Conservation (phyloP, 1,140 invertebrate genomes). For the Teleogryllus occipitalis region DNA sequence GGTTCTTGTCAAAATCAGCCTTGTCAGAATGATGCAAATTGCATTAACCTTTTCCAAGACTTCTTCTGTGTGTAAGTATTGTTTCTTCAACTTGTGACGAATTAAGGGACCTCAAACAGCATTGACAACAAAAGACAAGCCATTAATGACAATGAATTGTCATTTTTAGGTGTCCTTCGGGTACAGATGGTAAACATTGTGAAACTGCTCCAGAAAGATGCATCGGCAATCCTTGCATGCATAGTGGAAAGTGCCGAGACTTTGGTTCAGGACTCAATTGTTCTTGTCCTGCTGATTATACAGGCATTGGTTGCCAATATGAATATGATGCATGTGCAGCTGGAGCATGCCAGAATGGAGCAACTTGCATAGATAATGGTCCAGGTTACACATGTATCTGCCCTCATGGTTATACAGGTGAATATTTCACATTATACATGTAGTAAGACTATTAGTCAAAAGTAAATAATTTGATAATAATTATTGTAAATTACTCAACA, state of each 20-base stretch:
- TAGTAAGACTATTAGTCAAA: too few relatives aligned
- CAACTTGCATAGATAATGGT: conserved; percentile 78
- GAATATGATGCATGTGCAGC: conserved; percentile 87
- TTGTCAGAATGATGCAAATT: conserved; percentile 87
- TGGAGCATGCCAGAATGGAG: conserved; percentile 84
- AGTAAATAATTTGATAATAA: too few relatives aligned
- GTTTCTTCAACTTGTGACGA: background rate
- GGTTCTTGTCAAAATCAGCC: conserved; percentile 75
- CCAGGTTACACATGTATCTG: conserved; percentile 79
- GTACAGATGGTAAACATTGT: conserved; percentile 89
- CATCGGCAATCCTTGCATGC: conserved; percentile 93
- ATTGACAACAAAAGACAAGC: background rate
- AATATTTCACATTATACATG: background rate
- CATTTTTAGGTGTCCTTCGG: conserved; percentile 69
- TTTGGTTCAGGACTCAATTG: conserved; percentile 92
- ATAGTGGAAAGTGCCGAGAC: conserved; percentile 87
- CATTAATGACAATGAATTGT: background rate
- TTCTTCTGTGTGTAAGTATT: conserved; percentile 86
- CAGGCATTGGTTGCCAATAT: conserved; percentile 85
- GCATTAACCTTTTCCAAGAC: conserved; percentile 89
- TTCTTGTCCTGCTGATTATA: conserved; percentile 75
- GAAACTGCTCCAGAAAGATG: conserved; percentile 92
- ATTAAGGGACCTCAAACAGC: background rate
- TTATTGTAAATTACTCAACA: too few relatives aligned
- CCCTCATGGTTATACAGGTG: conserved; percentile 68